Conservation (phyloP, 2,113 vertebrate genomes). For the Ochotona curzoniae region DNA sequence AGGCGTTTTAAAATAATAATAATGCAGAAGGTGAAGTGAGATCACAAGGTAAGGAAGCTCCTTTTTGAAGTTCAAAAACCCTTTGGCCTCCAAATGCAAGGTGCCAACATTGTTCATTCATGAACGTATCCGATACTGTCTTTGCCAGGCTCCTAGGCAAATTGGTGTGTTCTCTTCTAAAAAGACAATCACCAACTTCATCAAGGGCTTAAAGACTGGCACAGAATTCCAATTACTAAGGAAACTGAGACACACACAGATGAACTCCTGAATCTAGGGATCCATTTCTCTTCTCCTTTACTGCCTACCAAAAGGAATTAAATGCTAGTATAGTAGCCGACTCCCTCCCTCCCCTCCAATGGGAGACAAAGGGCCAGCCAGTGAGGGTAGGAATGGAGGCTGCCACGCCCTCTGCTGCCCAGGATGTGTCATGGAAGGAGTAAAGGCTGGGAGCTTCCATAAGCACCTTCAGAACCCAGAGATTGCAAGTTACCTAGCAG, state of each 20-base stretch:
- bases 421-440: background rate
- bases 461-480: background rate
- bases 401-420: background rate
- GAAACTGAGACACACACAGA: background rate
- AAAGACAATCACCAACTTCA: background rate
- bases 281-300: background rate
- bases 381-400: background rate
- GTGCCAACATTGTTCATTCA: slow-evolving; percentile 62
- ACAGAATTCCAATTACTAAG: background rate
- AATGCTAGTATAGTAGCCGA: background rate
- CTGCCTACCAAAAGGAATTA: background rate
- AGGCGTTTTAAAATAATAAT: slow-evolving; percentile 69
- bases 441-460: background rate
- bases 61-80: slow-evolving; percentile 65
- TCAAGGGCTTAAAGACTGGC: background rate
- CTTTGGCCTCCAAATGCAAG: background rate
- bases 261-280: background rate
- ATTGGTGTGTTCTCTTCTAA: background rate
- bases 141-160: slow-evolving; percentile 18
- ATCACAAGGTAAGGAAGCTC: slow-evolving; percentile 50
- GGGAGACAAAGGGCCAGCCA: slow-evolving; percentile 35
- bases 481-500: background rate
- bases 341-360: background rate
- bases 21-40: slow-evolving; percentile 47
- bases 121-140: background rate